These are phyloP conservation scores for Drosophila sucinea DNA, from an alignment of 1,140 invertebrate species.

Conservation along the genomic window DNA sequence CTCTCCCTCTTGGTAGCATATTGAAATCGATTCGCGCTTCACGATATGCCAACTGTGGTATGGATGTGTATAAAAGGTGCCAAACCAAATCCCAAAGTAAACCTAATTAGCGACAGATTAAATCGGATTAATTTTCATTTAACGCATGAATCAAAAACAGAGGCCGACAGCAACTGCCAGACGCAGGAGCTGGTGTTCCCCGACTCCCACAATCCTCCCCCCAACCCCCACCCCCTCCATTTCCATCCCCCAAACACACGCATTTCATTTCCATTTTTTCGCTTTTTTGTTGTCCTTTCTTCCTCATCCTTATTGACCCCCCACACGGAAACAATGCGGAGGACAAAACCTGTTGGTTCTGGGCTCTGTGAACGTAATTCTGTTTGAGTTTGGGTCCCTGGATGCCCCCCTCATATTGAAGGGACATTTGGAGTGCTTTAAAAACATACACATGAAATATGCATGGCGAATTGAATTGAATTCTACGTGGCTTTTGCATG, in stretches of 20 bases:
- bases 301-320: slow-evolving; percentile 25
- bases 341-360: slow-evolving; percentile 52
- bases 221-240: not conserved
- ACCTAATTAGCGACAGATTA: slow-evolving; percentile 82
- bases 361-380: too few species aligned
- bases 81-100: slow-evolving; percentile 78
- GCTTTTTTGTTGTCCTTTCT: slow-evolving; percentile 26
- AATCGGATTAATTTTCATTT: slow-evolving; percentile 82
- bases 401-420: slow-evolving; percentile 24
- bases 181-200: slow-evolving; percentile 43
- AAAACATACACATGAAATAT: slow-evolving; percentile 72
- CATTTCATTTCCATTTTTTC: not conserved
- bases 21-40: slow-evolving; percentile 34
- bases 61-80: slow-evolving; percentile 52
- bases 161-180: slow-evolving; percentile 61
- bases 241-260: not conserved
- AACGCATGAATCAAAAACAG: slow-evolving; percentile 78
- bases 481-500: slow-evolving; percentile 33
- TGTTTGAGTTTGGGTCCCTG: slow-evolving; percentile 3
- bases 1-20: not conserved
- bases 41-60: not conserved
- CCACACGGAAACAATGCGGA: slow-evolving; percentile 37
- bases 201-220: not conserved
- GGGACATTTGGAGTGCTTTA: slow-evolving; percentile 57
- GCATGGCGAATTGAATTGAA: slow-evolving; percentile 74